Evolutionary conservation across 2,888 invertebrate genomes (phyloP).

Genomic region (Aproaerema taeniolella): DNA sequence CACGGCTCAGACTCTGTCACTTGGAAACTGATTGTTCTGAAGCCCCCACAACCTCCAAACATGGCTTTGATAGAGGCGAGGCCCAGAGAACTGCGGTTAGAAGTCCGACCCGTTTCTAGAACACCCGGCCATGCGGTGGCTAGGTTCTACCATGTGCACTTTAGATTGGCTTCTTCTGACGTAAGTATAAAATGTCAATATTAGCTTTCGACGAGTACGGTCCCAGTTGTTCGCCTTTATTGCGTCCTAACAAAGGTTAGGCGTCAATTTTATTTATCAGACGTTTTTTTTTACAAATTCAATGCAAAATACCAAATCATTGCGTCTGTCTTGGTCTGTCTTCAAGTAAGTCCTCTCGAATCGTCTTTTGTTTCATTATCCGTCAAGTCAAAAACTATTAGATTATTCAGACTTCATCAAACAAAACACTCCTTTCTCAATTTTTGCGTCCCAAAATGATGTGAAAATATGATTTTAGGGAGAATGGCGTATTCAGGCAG

Average conservation of each 20-base stretch:
- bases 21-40: slow-evolving; percentile 86
- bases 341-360: no score
- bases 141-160: slow-evolving; percentile 81
- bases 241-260: no score
- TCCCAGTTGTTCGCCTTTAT: no score
- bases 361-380: no score
- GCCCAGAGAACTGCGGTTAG: slow-evolving; percentile 59
- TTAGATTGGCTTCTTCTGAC: slow-evolving; percentile 82
- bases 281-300: no score
- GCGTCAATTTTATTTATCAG: no score
- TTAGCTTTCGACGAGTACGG: no score
- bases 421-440: background rate
- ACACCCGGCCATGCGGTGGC: slow-evolving; percentile 62
- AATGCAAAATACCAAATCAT: no score
- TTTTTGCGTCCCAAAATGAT: background rate
- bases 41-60: slow-evolving; percentile 83
- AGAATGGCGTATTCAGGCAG: slow-evolving; percentile 79
- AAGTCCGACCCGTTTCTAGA: slow-evolving; percentile 51
- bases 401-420: no score
- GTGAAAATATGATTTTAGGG: slow-evolving; percentile 62
- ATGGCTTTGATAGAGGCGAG: slow-evolving; percentile 76
- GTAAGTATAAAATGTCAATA: slow-evolving; percentile 65
- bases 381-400: no score
- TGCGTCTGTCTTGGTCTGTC: no score
- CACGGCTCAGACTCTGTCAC: slow-evolving; percentile 90